Conservation (phyloP, 2,113 vertebrate genomes). For the Spilogale gracilis region DNA sequence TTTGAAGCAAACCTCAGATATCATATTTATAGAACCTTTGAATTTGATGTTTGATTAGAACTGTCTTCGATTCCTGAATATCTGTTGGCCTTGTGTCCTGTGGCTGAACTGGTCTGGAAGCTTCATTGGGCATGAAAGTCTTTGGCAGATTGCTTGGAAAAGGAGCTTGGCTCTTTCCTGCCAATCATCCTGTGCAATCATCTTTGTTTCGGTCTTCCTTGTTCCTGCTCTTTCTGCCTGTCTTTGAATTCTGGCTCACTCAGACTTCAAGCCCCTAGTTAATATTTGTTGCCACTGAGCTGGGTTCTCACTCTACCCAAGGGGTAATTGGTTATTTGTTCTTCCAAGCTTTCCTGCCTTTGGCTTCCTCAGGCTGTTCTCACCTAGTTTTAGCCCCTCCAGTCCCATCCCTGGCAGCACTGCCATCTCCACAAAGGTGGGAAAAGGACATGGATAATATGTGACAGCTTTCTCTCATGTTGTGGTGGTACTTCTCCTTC, state of each 20-base stretch:
- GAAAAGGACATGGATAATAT: no score
- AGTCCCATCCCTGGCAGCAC: neutral
- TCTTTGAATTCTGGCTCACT: neutral
- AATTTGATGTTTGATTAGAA: neutral
- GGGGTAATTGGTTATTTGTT: neutral
- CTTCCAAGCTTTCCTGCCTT: neutral
- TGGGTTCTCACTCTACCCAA: neutral
- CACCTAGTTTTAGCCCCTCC: neutral
- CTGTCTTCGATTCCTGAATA: neutral
- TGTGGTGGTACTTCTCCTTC: neutral
- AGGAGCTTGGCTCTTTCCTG: neutral
- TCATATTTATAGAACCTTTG: neutral
- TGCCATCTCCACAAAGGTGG: neutral
- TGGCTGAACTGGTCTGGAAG: neutral
- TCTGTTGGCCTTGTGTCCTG: neutral
- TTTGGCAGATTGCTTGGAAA: neutral
- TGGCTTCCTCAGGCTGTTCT: neutral
- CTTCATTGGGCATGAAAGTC: neutral
- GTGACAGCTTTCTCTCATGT: neutral
- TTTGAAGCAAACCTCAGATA: neutral
- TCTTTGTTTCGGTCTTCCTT: neutral
- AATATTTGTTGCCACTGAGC: neutral
- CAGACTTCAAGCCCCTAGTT: neutral
- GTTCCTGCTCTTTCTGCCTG: neutral
- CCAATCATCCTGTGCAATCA: neutral